Base-by-base conservation (phyloP, 2,888 invertebrate genomes). In the Anticlea derivata region DNA sequence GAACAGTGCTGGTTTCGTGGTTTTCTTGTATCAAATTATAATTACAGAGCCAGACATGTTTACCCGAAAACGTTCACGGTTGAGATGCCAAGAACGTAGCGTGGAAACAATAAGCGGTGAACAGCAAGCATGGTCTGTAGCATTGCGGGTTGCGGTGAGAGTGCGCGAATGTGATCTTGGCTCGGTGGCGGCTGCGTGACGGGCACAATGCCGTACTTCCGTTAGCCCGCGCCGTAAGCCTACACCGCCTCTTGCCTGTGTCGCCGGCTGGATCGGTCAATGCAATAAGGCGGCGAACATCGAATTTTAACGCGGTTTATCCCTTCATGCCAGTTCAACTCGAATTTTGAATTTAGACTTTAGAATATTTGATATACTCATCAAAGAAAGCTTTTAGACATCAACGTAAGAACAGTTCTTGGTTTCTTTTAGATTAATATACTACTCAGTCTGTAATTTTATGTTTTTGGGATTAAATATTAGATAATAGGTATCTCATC, bases 161-260 rank as follows among this genome's bases (percentile, higher is more conserved):
- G 59, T 58, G 41, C 31, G 55, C 59, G 51, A 57, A 50, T 58
- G 63, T 52, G 64, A 58, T 61, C 57, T 59, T 60, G 50, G 26
- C 46, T 41, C 26, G 39, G 58, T 49, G 58, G 58, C 65, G 65
- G 60, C 57, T 38, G 58, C 70, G 70, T 70, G 75, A 73, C 73
- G 73, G 64, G 58, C 66, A 75, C 78, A 74, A 75, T 71, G 66
- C 66, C 70, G 65, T 63, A 65, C 74, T 77, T 77, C 75, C 76
- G 77, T 78, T 77, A 77, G 66, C 66, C 60, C 54, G 65, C 50
- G 55, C 55, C 63, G 78, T 77, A 81, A 81, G 56, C 67, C 73
- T 67, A 81, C 75, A 81, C 80, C 76, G 63, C 58, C 55, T 62
- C 61, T 62, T 60, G 62, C 54, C 62, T 37, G 46, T 56, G 56